Base-by-base conservation (phyloP, 2,113 vertebrate genomes). In the Prunella fulvescens region DNA sequence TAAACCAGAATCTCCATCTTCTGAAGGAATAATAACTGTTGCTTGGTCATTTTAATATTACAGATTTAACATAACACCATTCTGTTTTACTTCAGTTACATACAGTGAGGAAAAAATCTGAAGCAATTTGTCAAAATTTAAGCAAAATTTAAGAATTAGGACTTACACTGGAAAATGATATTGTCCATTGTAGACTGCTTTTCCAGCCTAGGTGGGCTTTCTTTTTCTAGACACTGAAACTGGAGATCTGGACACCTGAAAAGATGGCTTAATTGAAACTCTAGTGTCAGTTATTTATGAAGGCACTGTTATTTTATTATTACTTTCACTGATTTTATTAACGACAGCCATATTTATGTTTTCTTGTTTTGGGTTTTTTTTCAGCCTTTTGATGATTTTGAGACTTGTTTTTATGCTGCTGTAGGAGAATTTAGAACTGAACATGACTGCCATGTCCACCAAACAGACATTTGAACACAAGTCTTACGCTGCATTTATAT, bases 321-420 rank as follows among this genome's bases (percentile, higher is more conserved):
- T 17, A 51, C 25, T 83, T 90, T 40, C 31, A 79, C 33, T 64
- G 23, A 2, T 71, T 90, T 86, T 77, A 44, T 76, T 84, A 31
- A 31, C 83, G 80, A 64, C 28, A 90, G 8, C 11, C 44, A 23
- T 81, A 39, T 71, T 91, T 86, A 79, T 33, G 47, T 7, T 4
- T 35, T 45, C 60, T 91, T 71, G 77, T 28, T 35, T 53, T 78
- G 29, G 4, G 1, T 3, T 25, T 91, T 96, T 57, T 96, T 94
- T 22, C 98, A 99, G 99, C 97, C 97, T 99, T 82, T 69, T 99
- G 96, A 99, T 99, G 99, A 98, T 99, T 82, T 95, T 99, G 90
- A 98, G 98, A 62, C 98, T 99, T 72, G 95, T 99, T 76, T 89
- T 99, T 31, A 91, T 97, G 96, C 74, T 98, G 88, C 90, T 97